Base-by-base conservation (phyloP, 2,797 vertebrate genomes). In the Okamejei kenojei region DNA sequence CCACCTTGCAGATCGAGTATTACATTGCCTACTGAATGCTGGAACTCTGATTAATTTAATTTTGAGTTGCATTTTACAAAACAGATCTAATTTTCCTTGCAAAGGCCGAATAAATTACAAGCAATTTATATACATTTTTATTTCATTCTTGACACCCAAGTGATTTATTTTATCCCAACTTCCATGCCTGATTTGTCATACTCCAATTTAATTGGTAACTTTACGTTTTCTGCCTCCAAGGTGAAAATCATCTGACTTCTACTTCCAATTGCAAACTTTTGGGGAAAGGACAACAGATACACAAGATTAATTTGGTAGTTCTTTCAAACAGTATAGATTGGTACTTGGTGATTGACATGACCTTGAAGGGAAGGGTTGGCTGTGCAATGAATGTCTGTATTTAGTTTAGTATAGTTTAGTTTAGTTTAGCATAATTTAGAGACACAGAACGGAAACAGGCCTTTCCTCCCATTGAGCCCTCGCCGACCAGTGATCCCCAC, bases 81-180 rank as follows among this genome's bases (percentile, higher is more conserved):
- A 91, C 38, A 91, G 21, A 29, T 74, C 65, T 73, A 65, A 74
- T 71, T 91, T 91, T 35, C 68, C 54, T 38, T 74, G 35, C 45
- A 91, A 73, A 91, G 32, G 26, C 38, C 54, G 65, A 21, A 38
- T 91, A 38, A 29, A 45, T 91, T 74, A 26, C 35, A 7, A 13
- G 38, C 10, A 21, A 91, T 91, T 74, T 91, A 91, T 45, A 38
- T 38, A 90, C 17, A 91, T 74, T 91, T 81, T 71, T 84, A 84
- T 82, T 90, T 71, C 61, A 68, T 90, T 5, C n/a, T 45, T 15
- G 71, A 71, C 8, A 65, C 68, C 71, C 38, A 71, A 45, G 7
- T 32, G 29, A 68, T 90, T 90, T 15, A 35, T 68, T 68, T 35
- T 82, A n/a, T 19, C 10, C 32, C 88, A 73, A 45, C 17, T 54